phyloP scores from a whole-genome alignment of 2,888 invertebrate species.

The Quadroppia sp. region DNA sequence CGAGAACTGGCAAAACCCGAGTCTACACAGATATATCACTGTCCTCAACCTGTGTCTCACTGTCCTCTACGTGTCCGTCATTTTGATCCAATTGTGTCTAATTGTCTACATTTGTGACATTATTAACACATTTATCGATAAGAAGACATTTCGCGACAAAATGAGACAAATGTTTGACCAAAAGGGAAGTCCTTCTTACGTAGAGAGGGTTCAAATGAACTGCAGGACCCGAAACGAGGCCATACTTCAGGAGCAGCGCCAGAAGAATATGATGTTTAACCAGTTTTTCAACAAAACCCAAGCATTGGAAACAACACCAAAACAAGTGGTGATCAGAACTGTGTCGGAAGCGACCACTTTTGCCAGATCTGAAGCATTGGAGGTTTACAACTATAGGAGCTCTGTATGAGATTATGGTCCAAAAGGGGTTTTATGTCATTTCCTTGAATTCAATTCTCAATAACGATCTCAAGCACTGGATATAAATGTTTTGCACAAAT shows the following conservation, averaged over 20 bases:
- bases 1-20: too few species aligned
- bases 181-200: too few species aligned
- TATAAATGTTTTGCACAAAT: too few species aligned
- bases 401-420: background rate
- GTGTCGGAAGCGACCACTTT: background rate
- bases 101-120: slow-evolving; percentile 6
- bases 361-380: background rate
- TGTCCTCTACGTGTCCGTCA: background rate
- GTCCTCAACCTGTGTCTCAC: background rate
- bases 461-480: too few species aligned
- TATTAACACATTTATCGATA: background rate
- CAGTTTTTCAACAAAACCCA: background rate
- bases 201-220: too few species aligned
- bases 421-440: too few species aligned
- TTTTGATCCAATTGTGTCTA: background rate
- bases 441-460: too few species aligned
- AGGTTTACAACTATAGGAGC: background rate
- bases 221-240: background rate
- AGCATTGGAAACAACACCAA: background rate
- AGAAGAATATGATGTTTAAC: background rate
- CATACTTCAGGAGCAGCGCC: background rate
- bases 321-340: background rate
- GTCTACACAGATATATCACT: too few species aligned
- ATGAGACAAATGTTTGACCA: too few species aligned
- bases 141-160: background rate